Evolutionary conservation across 2,113 vertebrate species (phyloP).

Genomic region (Oncorhynchus kisutch): DNA sequence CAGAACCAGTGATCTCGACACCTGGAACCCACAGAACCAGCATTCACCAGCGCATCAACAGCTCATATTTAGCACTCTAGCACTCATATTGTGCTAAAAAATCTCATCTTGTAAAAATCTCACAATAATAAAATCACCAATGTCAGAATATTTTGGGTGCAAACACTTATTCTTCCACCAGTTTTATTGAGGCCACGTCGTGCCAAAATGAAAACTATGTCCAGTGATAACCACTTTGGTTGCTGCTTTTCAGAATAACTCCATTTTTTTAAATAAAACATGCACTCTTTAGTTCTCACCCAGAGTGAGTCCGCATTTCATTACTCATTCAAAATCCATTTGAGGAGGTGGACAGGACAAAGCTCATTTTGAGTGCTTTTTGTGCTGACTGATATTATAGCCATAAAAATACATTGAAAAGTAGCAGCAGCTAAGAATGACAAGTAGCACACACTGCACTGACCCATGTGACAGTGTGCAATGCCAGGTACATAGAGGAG

Average conservation of each 20-base stretch:
- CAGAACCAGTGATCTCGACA: slow-evolving; percentile 25
- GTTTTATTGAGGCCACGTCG: neutral
- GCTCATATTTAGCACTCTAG: neutral
- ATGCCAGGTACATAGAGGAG: slow-evolving; percentile 8
- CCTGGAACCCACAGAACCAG: slow-evolving; percentile 24
- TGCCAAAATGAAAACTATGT: neutral
- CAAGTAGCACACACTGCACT: slow-evolving; percentile 45
- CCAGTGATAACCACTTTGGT: neutral
- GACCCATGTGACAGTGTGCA: slow-evolving; percentile 31
- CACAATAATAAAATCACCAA: neutral
- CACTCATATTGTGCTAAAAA: too few species aligned
- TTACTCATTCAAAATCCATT: slow-evolving; percentile 25
- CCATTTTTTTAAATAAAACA: neutral
- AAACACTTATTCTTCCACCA: neutral
- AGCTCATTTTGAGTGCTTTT: slow-evolving; percentile 9
- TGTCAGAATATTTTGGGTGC: neutral
- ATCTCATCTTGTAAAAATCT: neutral
- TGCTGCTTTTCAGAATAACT: neutral
- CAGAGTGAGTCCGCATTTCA: slow-evolving; percentile 13
- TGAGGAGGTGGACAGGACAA: slow-evolving; percentile 9
- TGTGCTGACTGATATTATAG: slow-evolving; percentile 42
- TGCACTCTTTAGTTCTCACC: neutral
- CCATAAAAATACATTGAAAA: slow-evolving; percentile 36
- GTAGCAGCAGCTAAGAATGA: slow-evolving; percentile 34
- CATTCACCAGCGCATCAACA: neutral